A percentile compares a stretch with the other conserved stretches of the same genome.
phyloP scores from a whole-genome alignment of 2,797 vertebrate genomes.

The Alfaro cultratus region DNA sequence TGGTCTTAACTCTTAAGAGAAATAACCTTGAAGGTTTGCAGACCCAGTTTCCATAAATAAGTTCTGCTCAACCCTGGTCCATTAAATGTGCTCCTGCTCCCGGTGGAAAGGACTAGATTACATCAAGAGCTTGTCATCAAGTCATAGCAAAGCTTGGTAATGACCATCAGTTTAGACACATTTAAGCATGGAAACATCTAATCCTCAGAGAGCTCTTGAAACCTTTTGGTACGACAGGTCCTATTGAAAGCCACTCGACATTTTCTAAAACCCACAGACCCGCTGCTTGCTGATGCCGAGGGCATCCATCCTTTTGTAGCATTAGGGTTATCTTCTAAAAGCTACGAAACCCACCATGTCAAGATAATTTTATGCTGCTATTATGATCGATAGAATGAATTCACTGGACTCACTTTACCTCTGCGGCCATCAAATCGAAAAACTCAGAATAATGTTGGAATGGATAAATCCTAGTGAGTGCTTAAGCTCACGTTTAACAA shows the following conservation, averaged over 20 bases:
- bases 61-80: background rate
- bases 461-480: background rate
- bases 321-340: background rate
- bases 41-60: background rate
- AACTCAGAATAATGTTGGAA: background rate
- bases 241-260: background rate
- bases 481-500: background rate
- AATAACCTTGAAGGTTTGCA: background rate
- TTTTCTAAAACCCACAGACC: background rate
- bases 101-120: background rate
- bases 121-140: constrained; percentile 1
- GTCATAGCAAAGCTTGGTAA: background rate
- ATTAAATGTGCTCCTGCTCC: background rate
- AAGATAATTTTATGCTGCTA: background rate
- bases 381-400: background rate
- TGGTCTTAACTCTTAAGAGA: too few relatives aligned
- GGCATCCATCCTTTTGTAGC: background rate
- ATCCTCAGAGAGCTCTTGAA: background rate
- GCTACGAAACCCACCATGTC: background rate
- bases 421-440: background rate
- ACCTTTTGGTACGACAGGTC: background rate
- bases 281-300: background rate
- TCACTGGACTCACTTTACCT: background rate
- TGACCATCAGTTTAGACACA: background rate
- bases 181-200: background rate